These are phyloP conservation scores for Neoarius graeffei DNA, from an alignment of 2,113 vertebrate genomes.

Conservation along the genomic window DNA sequence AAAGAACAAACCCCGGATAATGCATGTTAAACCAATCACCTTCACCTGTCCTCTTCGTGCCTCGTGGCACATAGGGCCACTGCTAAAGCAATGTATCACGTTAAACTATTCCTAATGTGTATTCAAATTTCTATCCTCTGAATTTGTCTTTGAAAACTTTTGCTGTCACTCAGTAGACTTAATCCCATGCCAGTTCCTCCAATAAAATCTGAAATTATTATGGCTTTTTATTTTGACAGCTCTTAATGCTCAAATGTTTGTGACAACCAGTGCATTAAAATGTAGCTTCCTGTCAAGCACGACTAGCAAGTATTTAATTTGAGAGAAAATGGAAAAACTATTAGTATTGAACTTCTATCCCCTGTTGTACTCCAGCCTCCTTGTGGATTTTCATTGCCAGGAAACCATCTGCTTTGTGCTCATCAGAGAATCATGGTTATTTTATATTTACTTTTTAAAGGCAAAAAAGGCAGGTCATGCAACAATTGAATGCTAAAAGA, in stretches of 20 bases:
- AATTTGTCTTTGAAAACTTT: not conserved
- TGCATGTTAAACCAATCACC: too few species aligned
- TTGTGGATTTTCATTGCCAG: not conserved
- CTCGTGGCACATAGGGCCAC: too few species aligned
- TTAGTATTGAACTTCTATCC: slow-evolving; percentile 11
- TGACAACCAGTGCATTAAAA: slow-evolving; percentile 19
- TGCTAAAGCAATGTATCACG: not conserved
- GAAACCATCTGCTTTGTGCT: not conserved
- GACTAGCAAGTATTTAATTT: not conserved
- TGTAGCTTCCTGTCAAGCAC: not conserved
- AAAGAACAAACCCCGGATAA: not conserved
- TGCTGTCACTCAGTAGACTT: not conserved
- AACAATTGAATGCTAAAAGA: not conserved
- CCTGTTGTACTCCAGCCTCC: not conserved
- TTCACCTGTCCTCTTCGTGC: too few species aligned
- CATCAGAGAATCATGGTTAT: not conserved
- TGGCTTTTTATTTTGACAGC: not conserved
- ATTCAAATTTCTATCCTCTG: not conserved
- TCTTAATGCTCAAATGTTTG: not conserved
- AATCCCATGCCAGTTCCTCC: not conserved
- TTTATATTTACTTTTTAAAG: not conserved
- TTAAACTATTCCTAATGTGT: not conserved
- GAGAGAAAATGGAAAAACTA: not conserved
- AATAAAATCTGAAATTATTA: not conserved
- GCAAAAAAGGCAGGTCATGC: not conserved